Conservation (phyloP, 2,888 invertebrate species). For the Sicus ferrugineus region DNA sequence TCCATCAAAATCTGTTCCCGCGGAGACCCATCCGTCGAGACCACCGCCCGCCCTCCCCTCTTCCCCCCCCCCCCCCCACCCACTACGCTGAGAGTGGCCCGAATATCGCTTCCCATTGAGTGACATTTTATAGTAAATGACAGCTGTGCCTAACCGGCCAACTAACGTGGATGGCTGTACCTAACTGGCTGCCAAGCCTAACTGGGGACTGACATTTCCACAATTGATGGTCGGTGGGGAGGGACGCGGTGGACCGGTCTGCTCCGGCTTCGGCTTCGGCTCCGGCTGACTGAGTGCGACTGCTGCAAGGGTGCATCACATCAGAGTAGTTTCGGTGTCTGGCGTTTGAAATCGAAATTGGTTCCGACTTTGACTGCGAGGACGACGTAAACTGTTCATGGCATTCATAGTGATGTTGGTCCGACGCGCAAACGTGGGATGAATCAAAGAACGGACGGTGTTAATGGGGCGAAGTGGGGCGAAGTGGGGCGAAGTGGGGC, state of each 20-base stretch:
- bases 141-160: slow-evolving; percentile 40
- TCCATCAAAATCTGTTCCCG: not conserved
- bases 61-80: not conserved
- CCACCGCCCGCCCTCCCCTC: not conserved
- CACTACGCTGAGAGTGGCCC: slow-evolving; percentile 2
- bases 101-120: slow-evolving; percentile 36
- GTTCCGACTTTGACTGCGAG: slow-evolving; percentile 17
- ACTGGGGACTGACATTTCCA: too few relatives aligned
- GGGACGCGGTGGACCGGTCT: not conserved
- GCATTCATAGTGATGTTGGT: not conserved
- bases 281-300: slow-evolving; percentile 10
- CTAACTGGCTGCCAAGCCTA: not conserved
- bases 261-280: not conserved
- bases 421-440: too few relatives aligned
- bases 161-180: not conserved
- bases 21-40: not conserved
- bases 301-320: not conserved
- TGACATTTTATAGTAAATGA: slow-evolving; percentile 45
- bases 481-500: not conserved
- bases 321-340: not conserved
- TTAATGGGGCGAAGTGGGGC: not conserved
- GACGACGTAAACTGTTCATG: slow-evolving; percentile 5
- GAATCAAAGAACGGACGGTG: too few relatives aligned
- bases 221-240: not conserved
- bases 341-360: slow-evolving; percentile 31